phyloP scores from a whole-genome alignment of 2,888 invertebrate genomes.

The Diabrotica balteata region DNA sequence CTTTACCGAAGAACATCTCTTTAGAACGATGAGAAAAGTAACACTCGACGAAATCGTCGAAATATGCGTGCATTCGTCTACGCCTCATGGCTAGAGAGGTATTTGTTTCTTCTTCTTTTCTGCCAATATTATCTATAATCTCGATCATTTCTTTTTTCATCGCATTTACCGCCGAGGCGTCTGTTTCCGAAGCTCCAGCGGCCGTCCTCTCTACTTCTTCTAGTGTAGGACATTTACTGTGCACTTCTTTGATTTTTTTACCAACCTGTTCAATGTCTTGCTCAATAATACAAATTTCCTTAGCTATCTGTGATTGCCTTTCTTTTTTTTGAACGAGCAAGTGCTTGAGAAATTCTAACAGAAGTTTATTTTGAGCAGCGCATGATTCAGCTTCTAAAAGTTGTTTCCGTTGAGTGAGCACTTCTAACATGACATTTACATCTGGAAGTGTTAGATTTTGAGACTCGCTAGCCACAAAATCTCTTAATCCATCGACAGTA shows the following conservation, averaged over 20 bases:
- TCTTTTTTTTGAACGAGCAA: slow-evolving; percentile 76
- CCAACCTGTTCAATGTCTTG: slow-evolving; percentile 77
- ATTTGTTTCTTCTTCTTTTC: slow-evolving; percentile 39
- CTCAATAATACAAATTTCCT: slow-evolving; percentile 79
- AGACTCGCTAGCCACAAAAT: slow-evolving; percentile 73
- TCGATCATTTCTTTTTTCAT: slow-evolving; percentile 66
- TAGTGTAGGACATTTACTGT: slow-evolving; percentile 66
- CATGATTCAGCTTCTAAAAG: slow-evolving; percentile 82
- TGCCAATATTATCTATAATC: slow-evolving; percentile 64
- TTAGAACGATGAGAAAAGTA: slow-evolving; percentile 82
- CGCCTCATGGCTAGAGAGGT: slow-evolving; percentile 69
- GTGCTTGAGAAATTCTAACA: slow-evolving; percentile 84
- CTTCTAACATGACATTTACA: slow-evolving; percentile 82
- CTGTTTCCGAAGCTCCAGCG: slow-evolving; percentile 58
- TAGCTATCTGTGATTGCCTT: slow-evolving; percentile 69
- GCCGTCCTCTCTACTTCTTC: slow-evolving; percentile 64
- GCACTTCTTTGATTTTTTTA: slow-evolving; percentile 67
- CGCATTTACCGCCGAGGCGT: slow-evolving; percentile 62
- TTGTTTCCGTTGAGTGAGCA: slow-evolving; percentile 79
- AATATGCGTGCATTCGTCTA: slow-evolving; percentile 82
- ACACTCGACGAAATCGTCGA: slow-evolving; percentile 87
- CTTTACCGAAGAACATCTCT: slow-evolving; percentile 71
- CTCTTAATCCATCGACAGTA: slow-evolving; percentile 65
- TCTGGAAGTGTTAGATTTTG: slow-evolving; percentile 78
- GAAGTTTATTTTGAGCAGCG: slow-evolving; percentile 79